A percentile compares a stretch with the other conserved stretches of the same genome.
Conservation (phyloP, 2,888 invertebrate genomes). For the Andrena fulva region DNA sequence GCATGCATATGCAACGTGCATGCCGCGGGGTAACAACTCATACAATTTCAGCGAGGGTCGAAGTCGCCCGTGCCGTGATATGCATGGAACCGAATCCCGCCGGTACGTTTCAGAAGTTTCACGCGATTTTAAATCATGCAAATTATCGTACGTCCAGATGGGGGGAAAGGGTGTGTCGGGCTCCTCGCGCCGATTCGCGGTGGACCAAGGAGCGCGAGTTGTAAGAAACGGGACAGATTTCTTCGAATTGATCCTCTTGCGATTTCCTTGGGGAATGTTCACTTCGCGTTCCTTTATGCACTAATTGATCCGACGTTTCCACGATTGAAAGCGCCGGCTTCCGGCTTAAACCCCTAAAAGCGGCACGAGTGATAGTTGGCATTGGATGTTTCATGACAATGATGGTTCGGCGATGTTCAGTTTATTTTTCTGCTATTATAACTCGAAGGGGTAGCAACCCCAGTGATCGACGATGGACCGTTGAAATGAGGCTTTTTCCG, state of each 20-base stretch:
- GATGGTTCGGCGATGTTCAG: too few species aligned
- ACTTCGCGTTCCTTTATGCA: too few species aligned
- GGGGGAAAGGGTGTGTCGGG: neutral
- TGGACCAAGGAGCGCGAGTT: neutral
- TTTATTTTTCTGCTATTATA: too few species aligned
- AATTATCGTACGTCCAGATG: constrained; percentile 45
- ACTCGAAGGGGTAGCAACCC: neutral
- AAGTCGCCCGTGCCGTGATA: constrained; percentile 75
- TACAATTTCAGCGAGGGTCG: constrained; percentile 70
- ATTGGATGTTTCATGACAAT: too few species aligned
- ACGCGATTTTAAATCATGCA: constrained; percentile 67
- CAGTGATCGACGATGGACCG: neutral
- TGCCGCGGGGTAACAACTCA: constrained; percentile 82
- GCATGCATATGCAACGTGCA: constrained; percentile 83
- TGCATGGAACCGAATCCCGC: constrained; percentile 74
- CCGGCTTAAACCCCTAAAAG: too few species aligned
- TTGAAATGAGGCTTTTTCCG: constrained; percentile 2
- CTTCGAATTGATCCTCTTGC: too few species aligned
- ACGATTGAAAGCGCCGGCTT: too few species aligned
- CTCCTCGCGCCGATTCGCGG: neutral
- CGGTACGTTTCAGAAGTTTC: constrained; percentile 56
- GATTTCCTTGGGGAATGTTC: too few species aligned
- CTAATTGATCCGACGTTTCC: too few species aligned
- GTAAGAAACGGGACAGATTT: too few species aligned
- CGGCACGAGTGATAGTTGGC: too few species aligned